Evolutionary conservation across 2,113 vertebrate genomes (phyloP).

Genomic region (Cavia aperea): DNA sequence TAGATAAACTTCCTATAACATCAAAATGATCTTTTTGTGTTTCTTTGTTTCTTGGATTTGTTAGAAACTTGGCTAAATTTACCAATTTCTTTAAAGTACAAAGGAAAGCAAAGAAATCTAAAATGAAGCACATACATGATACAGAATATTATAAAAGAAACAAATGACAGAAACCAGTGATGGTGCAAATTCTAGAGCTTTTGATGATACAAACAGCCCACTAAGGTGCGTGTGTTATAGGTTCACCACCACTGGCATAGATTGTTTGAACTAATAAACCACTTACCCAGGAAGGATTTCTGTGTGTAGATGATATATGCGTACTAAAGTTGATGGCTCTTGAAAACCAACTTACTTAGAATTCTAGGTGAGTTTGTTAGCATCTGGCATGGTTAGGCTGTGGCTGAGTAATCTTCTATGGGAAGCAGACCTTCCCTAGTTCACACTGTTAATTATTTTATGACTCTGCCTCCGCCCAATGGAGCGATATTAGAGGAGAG

Average conservation of each 20-base stretch:
- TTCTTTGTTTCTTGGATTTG: not conserved
- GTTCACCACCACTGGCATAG: not conserved
- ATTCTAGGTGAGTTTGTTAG: not conserved
- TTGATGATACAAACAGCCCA: not conserved
- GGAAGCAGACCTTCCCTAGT: not conserved
- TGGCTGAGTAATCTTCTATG: not conserved
- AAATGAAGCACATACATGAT: not conserved
- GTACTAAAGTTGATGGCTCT: rapidly evolving
- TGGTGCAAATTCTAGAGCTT: not conserved
- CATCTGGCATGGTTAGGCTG: not conserved
- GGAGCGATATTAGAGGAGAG: not conserved
- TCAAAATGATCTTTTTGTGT: not conserved
- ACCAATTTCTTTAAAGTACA: not conserved
- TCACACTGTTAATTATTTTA: not conserved
- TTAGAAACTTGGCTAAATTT: not conserved
- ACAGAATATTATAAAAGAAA: not conserved
- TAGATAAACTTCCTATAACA: not conserved
- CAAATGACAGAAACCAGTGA: not conserved
- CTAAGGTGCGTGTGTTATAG: not conserved
- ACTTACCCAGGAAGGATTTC: not conserved
- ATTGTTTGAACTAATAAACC: not conserved
- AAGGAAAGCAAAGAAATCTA: not conserved
- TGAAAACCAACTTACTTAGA: not conserved
- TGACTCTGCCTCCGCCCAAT: not conserved
- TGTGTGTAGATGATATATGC: not conserved